Evolutionary conservation across 2,113 vertebrate genomes (phyloP).

Genomic region (Spea bombifrons): DNA sequence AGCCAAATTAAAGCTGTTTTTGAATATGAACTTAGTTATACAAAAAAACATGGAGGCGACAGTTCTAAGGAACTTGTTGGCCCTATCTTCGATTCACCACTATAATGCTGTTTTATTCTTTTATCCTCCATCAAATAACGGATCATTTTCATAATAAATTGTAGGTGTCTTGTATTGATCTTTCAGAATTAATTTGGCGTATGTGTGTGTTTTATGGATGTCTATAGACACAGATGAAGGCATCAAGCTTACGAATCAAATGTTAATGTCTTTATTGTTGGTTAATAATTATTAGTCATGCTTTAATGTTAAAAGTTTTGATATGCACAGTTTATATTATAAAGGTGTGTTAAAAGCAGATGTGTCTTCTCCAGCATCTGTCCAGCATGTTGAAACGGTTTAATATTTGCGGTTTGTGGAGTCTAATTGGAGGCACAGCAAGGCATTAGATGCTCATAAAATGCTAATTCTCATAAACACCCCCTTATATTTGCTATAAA

Average conservation of each 20-base stretch:
- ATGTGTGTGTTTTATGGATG: too few species aligned
- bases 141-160: too few species aligned
- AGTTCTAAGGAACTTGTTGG: too few species aligned
- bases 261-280: not conserved
- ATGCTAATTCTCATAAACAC: not conserved
- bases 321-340: not conserved
- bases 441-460: not conserved
- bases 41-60: constrained; percentile 7
- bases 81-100: too few species aligned
- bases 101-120: too few species aligned
- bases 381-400: not conserved
- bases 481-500: not conserved
- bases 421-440: not conserved
- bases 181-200: too few species aligned
- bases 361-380: too few species aligned
- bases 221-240: too few species aligned
- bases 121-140: too few species aligned
- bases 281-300: not conserved
- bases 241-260: not conserved
- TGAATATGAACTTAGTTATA: constrained; percentile 1
- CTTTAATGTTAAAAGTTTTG: not conserved
- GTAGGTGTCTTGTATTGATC: too few species aligned
- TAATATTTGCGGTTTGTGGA: not conserved
- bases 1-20: too few species aligned
- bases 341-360: not conserved